Percentiles rank a stretch among this genome's conserved stretches.
Conservation (phyloP, 2,113 vertebrate genomes). For the Leptobrachium ailaonicum region DNA sequence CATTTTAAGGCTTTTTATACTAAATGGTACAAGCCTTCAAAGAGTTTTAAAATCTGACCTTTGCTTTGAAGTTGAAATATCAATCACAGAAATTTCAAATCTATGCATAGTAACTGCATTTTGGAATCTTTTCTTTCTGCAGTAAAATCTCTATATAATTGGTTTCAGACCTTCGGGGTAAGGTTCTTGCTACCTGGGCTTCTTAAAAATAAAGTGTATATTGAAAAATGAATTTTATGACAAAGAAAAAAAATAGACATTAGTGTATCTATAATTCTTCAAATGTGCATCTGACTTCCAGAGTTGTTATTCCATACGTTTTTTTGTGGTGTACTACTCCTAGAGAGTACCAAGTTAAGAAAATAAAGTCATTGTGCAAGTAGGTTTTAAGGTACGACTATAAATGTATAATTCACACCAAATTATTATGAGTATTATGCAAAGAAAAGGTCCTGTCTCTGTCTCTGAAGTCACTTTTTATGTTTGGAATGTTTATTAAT, state of each 20-base stretch:
- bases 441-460: no score
- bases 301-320: no score
- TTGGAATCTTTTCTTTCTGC: slow-evolving; percentile 9
- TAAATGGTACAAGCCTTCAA: slow-evolving; percentile 30
- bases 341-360: no score
- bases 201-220: slow-evolving; percentile 9
- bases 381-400: no score
- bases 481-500: no score
- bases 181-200: background rate
- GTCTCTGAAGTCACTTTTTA: no score
- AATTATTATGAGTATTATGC: no score
- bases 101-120: slow-evolving; percentile 5
- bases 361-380: no score
- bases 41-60: slow-evolving; percentile 36
- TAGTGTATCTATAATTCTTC: background rate
- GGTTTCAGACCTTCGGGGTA: slow-evolving; percentile 27
- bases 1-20: slow-evolving; percentile 8
- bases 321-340: no score
- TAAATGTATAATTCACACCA: no score
- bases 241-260: background rate
- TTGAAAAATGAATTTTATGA: slow-evolving; percentile 11
- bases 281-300: background rate
- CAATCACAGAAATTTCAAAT: slow-evolving; percentile 31
- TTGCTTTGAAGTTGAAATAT: slow-evolving; percentile 36
- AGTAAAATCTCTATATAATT: slow-evolving; percentile 23